Percentiles rank a stretch among this genome's conserved stretches.
Conservation (phyloP, 2,113 vertebrate genomes). For the Merops nubicus region DNA sequence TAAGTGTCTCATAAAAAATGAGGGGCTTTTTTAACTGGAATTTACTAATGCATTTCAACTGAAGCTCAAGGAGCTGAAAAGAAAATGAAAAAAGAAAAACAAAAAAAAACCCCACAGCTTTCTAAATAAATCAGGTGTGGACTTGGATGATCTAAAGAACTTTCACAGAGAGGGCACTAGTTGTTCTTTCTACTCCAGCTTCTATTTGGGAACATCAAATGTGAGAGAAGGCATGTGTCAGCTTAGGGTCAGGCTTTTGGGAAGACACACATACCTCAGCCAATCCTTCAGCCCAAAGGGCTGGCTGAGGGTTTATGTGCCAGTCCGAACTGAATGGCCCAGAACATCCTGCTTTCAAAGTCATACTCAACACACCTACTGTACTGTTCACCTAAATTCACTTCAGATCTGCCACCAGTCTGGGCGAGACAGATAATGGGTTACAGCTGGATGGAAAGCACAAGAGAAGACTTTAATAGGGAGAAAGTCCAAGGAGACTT, state of each 20-base stretch:
- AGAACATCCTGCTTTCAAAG: not conserved
- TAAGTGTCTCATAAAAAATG: not conserved
- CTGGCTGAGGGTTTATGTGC: not conserved
- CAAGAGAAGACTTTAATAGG: not conserved
- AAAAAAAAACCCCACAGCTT: not conserved
- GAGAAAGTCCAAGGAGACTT: not conserved
- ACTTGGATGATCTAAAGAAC: not conserved
- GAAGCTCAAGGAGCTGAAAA: not conserved
- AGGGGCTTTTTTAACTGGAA: not conserved
- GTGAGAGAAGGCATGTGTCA: not conserved
- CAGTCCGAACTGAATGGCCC: not conserved
- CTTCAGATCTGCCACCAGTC: not conserved
- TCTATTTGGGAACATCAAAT: not conserved
- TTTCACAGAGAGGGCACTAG: not conserved
- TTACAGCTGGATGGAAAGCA: not conserved
- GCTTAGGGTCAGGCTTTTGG: not conserved
- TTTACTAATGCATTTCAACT: not conserved
- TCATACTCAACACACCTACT: accelerated
- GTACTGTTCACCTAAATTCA: not conserved
- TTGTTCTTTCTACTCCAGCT: not conserved
- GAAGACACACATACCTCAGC: not conserved
- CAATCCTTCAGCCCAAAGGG: not conserved
- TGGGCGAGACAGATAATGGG: not conserved
- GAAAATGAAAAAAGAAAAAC: not conserved
- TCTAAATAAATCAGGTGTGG: not conserved